Base-by-base conservation (phyloP, 2,797 vertebrate species). In the Enteromius afrohamiltoni region DNA sequence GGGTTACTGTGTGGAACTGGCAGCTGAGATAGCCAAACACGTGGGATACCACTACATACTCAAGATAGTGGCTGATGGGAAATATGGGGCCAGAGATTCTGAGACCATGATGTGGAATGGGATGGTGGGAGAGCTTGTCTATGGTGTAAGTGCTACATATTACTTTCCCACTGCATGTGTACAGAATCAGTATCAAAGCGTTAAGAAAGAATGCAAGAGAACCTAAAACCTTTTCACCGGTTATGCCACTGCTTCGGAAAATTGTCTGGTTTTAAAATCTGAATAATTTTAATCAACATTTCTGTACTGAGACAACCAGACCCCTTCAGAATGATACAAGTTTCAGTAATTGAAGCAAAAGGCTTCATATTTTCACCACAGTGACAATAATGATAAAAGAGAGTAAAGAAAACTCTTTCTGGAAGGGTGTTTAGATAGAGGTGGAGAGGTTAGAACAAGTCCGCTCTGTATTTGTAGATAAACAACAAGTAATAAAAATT, bases 61-160 rank as follows among this genome's bases (percentile, higher is more conserved):
- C 79, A 98, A 99, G 93, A 93, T 99, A 0, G 98, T 99, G 80
- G 95, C 96, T 0, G 98, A 99, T 10, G 97, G 97, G 34, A 99
- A 99, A 85, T 99, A 99, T 0, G 98, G 98, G 77, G 98, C 98
- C 58, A 93, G 94, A 17, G 98, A 99, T 87, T 94, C 97, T 0
- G 98, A 99, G 23, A 96, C 94, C 76, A 99, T 99, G 90, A 96
- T 97, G 37, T 99, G 98, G 98, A 99, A 99, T 0, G 98, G 98
- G 90, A 99, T 99, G 98, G 98, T 99, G 88, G 98, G 98, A 84
- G 98, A 99, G 73, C 96, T 99, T 7, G 97, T 99, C 4, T 99
- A 99, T 1, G 98, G 97, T 91, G 98, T 99, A 93, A 96, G 98
- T 95, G 16, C 29, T 62, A 68, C 60, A 17, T 53, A 3, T n/a